Percentiles rank a stretch among this genome's conserved stretches.
phyloP scores from a whole-genome alignment of 2,113 vertebrate species.

The Brachionichthys hirsutus region DNA sequence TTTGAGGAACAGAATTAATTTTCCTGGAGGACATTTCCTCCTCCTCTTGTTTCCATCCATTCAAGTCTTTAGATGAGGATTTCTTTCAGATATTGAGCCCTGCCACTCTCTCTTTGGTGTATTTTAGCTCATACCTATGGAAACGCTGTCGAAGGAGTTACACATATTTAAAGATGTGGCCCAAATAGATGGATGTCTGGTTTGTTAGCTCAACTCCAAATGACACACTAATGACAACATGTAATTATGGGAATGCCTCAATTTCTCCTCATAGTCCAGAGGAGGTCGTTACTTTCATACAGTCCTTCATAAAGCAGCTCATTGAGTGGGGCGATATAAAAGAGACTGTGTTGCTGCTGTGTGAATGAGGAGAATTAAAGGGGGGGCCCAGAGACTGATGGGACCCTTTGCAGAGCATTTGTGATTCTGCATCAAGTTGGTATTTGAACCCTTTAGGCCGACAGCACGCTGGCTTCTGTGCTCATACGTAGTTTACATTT shows the following conservation, averaged over 20 bases:
- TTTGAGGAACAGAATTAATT: background rate
- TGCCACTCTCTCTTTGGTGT: background rate
- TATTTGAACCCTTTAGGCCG: background rate
- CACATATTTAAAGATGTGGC: background rate
- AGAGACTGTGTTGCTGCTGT: conserved; percentile 8
- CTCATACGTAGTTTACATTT: too few species aligned
- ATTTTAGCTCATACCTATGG: background rate
- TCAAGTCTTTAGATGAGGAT: background rate
- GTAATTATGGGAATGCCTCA: background rate
- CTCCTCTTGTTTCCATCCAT: background rate
- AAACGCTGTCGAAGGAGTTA: background rate
- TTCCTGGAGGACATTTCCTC: background rate
- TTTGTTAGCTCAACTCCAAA: background rate
- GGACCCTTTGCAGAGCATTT: conserved; percentile 25
- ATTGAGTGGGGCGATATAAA: conserved; percentile 8
- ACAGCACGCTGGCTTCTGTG: background rate
- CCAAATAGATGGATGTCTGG: background rate
- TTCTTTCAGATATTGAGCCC: too few species aligned
- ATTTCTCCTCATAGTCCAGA: background rate
- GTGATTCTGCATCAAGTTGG: conserved; percentile 3
- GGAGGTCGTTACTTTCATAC: conserved; percentile 2
- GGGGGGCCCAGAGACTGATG: conserved; percentile 33
- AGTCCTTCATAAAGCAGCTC: conserved; percentile 13
- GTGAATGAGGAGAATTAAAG: conserved; percentile 41
- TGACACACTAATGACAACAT: background rate